Evolutionary conservation across 2,113 vertebrate species (phyloP).

Genomic region (Eulacestoma nigropectus): DNA sequence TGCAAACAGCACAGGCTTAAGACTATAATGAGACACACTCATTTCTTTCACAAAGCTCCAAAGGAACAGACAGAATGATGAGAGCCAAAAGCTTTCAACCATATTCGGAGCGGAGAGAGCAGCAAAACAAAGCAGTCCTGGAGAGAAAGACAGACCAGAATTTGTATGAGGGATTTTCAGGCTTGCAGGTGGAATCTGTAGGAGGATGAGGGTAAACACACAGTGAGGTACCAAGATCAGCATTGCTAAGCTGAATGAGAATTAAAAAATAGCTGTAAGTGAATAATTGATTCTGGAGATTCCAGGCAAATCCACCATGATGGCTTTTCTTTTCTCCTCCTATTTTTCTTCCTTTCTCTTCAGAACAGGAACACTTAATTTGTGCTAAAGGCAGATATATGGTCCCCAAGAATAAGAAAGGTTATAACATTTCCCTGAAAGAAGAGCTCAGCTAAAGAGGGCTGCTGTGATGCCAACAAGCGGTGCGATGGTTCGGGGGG

Average conservation of each 20-base stretch:
- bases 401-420: not conserved
- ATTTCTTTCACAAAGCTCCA: not conserved
- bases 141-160: not conserved
- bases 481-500: not conserved
- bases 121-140: not conserved
- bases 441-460: not conserved
- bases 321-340: conserved; percentile 8
- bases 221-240: conserved; percentile 46
- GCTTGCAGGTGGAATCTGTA: conserved; percentile 14
- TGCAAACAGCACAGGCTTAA: not conserved
- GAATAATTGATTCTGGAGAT: conserved; percentile 27
- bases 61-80: not conserved
- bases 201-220: conserved; percentile 17
- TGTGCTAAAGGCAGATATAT: not conserved
- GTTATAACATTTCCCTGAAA: not conserved
- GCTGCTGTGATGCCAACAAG: not conserved
- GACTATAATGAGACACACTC: not conserved
- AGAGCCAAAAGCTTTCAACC: not conserved
- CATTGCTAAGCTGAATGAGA: not conserved
- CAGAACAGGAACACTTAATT: conserved; percentile 16
- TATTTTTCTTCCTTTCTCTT: not conserved
- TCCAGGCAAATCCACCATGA: conserved; percentile 40
- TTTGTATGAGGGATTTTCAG: conserved; percentile 56
- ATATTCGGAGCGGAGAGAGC: not conserved
- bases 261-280: conserved; percentile 33